Conservation (phyloP, 2,888 invertebrate species). For the Aradus depressus region DNA sequence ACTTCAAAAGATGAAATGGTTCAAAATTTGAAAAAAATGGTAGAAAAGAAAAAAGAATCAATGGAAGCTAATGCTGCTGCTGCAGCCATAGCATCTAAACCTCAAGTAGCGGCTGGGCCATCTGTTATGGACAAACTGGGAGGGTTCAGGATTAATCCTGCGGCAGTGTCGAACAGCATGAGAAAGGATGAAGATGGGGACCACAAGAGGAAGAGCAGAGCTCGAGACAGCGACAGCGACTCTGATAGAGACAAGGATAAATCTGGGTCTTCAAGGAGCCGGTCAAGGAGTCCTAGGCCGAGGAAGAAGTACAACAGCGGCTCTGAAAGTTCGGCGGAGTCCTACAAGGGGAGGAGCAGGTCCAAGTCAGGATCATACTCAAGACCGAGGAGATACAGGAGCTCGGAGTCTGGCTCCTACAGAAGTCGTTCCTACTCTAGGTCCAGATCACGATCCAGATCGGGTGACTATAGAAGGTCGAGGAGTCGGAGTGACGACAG, state of each 20-base stretch:
- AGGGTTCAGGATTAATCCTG: constrained; percentile 29
- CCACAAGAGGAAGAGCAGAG: constrained; percentile 16
- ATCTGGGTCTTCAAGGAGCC: constrained; percentile 25
- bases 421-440: constrained; percentile 29
- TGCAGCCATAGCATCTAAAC: constrained; percentile 6
- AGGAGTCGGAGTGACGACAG: constrained; percentile 42
- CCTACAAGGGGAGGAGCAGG: constrained; percentile 32
- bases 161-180: constrained; percentile 21
- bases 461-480: constrained; percentile 44
- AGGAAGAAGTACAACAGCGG: constrained; percentile 27
- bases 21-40: constrained; percentile 27
- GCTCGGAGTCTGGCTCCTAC: constrained; percentile 30
- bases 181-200: constrained; percentile 20
- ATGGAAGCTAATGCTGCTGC: constrained; percentile 19
- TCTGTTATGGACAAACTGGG: constrained; percentile 27
- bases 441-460: constrained; percentile 41
- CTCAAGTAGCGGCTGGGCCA: constrained; percentile 10
- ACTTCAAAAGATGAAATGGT: constrained; percentile 26
- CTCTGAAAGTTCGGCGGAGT: constrained; percentile 26
- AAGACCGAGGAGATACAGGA: constrained; percentile 39
- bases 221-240: constrained; percentile 20
- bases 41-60: constrained; percentile 29
- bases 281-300: constrained; percentile 28
- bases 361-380: constrained; percentile 56
- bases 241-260: constrained; percentile 18